Conservation (phyloP, 2,888 invertebrate genomes). For the Melanargia galathea region DNA sequence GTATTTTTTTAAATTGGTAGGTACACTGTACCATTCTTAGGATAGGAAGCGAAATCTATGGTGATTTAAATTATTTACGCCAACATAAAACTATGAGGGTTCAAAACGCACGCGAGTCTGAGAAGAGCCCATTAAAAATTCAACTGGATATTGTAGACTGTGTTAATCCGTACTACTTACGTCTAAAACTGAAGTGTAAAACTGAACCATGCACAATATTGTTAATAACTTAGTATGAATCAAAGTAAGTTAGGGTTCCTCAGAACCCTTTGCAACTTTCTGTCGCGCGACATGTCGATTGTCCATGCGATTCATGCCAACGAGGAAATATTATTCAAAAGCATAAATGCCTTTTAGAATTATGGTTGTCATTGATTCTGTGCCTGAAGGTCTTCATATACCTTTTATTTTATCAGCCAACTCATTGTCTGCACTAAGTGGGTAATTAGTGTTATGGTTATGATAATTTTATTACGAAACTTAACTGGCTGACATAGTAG, state of each 20-base stretch:
- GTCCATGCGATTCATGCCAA: background rate
- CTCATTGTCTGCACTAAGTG: background rate
- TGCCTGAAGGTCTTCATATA: slow-evolving; percentile 1
- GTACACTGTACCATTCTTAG: too few species aligned
- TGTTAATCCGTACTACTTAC: too few species aligned
- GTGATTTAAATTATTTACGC: too few species aligned
- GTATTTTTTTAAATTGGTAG: too few species aligned
- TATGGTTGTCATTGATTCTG: background rate
- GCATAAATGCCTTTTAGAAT: background rate
- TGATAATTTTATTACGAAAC: slow-evolving; percentile 6
- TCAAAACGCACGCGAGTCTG: too few species aligned
- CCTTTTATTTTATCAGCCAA: background rate
- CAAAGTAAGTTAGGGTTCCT: background rate
- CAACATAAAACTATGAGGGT: too few species aligned
- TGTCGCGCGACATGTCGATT: background rate
- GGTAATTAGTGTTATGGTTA: background rate
- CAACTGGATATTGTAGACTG: too few species aligned
- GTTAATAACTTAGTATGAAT: too few species aligned
- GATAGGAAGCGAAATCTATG: too few species aligned
- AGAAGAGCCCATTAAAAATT: too few species aligned
- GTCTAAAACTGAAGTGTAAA: too few species aligned
- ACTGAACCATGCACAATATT: too few species aligned
- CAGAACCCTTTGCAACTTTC: background rate
- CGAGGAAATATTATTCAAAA: background rate
- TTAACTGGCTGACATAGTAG: background rate